Evolutionary conservation across 2,797 vertebrate genomes (phyloP), one percentile per base, ranked within the genome.

Genomic region (Enteromius thamalakanensis): DNA sequence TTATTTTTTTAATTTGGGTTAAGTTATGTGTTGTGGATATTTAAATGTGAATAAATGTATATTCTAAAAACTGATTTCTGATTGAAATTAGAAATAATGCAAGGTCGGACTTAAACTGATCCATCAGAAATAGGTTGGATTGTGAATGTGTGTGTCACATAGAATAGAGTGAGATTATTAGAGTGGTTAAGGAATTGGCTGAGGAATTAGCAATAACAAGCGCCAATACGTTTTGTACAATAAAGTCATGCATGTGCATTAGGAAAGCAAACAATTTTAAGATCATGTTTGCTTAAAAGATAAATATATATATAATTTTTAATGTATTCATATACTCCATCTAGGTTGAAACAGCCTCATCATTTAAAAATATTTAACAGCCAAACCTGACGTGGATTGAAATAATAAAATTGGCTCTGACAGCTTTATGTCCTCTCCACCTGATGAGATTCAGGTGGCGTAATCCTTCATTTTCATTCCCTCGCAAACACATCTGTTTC

Each of bases 401-500:
- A 23, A 76, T 58, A 75, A 10, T 75, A 37, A 60, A 76, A 76
- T 53, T 14, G 49, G 34, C 72, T 75, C 21, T 7, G 32, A 23
- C 72, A 37, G 12, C 6, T 58, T 40, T 17, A 37, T 37, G 72
- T 76, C 21, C n/a, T 40, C 72, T 40, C 12, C 53, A 58, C 3
- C 21, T 76, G 53, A 58, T 55, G 85, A 29, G 74, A 62, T 68
- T n/a, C 37, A 58, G 74, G 11, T 42, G 72, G 60, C 53, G 45
- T 77, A 9, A 60, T 55, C n/a, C 42, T 84, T 85, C 72, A 80
- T 87, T 90, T 83, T 89, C 90, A 90, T 88, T 89, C 92, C 91
- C 91, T 93, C 87, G 82, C 81, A 84, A 86, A 85, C 92, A 93
- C 93, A 94, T 94, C 93, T 94, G 94, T 92, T 94, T 93, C 91